phyloP scores from a whole-genome alignment of 2,888 invertebrate species.

The Apodemia zela region DNA sequence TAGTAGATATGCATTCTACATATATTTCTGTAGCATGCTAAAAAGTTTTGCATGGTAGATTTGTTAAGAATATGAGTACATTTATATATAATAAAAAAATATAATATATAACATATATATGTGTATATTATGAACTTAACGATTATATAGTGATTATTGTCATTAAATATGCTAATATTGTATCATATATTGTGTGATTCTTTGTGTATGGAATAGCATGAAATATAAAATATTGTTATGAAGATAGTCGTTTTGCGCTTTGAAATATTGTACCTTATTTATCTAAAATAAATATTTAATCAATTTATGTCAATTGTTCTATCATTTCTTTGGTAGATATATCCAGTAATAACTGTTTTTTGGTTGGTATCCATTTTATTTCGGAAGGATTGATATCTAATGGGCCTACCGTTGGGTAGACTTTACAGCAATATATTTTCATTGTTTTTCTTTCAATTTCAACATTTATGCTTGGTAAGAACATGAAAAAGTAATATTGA shows the following conservation, averaged over 20 bases:
- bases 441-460: too few species aligned
- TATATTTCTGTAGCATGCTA: slow-evolving; percentile 62
- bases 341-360: slow-evolving; percentile 35
- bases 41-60: slow-evolving; percentile 71
- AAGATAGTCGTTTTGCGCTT: slow-evolving; percentile 55
- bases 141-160: slow-evolving; percentile 53
- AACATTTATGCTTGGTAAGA: too few species aligned
- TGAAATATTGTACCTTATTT: slow-evolving; percentile 51
- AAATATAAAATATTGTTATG: slow-evolving; percentile 39
- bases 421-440: too few species aligned
- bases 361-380: slow-evolving; percentile 31
- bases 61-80: slow-evolving; percentile 57
- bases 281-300: slow-evolving; percentile 77
- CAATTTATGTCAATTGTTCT: slow-evolving; percentile 42
- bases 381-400: slow-evolving; percentile 22
- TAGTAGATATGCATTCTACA: slow-evolving; percentile 63
- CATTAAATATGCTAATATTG: slow-evolving; percentile 43
- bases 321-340: background rate
- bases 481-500: too few species aligned
- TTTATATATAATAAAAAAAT: slow-evolving; percentile 56
- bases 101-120: slow-evolving; percentile 46
- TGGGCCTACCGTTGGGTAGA: too few species aligned
- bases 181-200: slow-evolving; percentile 49
- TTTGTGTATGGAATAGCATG: slow-evolving; percentile 61
- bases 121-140: slow-evolving; percentile 64